Evolutionary conservation across 37 sponge, comb jelly and placozoan genomes (phyloP).

Genomic region (Lycopodina hypogea): DNA sequence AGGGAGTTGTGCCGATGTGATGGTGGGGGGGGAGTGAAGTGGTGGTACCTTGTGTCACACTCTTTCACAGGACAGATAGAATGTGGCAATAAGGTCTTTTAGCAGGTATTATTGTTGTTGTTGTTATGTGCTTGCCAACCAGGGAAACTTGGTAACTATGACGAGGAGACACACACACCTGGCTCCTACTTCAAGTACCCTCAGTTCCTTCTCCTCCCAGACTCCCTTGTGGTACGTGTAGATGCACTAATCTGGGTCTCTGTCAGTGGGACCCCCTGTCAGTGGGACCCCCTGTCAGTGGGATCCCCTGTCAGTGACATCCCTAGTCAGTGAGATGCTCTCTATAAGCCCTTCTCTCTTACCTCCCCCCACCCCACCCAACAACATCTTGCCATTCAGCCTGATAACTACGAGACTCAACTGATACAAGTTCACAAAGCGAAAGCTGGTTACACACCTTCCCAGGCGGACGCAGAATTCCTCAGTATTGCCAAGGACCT

Average conservation of each 20-base stretch:
- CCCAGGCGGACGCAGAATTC: conserved; percentile 68
- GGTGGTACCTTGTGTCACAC: too few species aligned
- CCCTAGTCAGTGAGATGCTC: too few species aligned
- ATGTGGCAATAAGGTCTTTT: too few species aligned
- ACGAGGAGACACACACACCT: conserved; percentile 13
- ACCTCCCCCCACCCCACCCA: not conserved
- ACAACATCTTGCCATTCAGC: conserved; percentile 3
- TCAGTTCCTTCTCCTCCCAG: conserved; percentile 41
- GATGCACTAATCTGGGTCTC: too few species aligned
- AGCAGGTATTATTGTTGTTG: not conserved
- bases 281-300: too few species aligned
- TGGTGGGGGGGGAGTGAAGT: too few species aligned
- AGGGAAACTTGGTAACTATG: conserved; percentile 55
- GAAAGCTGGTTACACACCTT: conserved; percentile 56
- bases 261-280: too few species aligned
- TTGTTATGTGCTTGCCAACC: not conserved
- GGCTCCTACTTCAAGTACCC: conserved; percentile 41
- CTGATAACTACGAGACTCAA: conserved; percentile 54
- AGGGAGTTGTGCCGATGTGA: conserved; percentile 20
- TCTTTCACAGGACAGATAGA: too few species aligned
- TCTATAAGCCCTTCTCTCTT: too few species aligned
- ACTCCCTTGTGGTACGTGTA: conserved; percentile 11
- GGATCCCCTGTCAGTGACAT: too few species aligned
- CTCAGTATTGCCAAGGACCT: conserved; percentile 53
- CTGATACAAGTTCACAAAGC: conserved; percentile 46